Conservation (phyloP, 2,888 invertebrate species). For the Agonopterix arenella region DNA sequence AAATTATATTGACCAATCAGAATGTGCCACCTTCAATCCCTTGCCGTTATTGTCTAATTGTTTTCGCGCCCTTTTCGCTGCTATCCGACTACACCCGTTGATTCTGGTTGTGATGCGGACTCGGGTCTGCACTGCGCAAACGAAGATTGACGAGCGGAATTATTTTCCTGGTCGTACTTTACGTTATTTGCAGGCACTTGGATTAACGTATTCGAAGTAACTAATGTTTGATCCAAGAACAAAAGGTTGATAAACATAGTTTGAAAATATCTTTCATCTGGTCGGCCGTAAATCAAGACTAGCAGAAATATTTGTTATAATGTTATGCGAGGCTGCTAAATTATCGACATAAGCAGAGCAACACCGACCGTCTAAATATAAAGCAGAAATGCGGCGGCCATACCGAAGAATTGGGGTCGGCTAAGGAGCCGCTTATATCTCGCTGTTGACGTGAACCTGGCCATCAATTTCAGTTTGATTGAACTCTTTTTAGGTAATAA, state of each 20-base stretch:
- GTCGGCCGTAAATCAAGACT: neutral
- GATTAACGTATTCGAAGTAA: too few species aligned
- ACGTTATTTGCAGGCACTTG: too few species aligned
- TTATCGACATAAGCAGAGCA: slow-evolving; percentile 1
- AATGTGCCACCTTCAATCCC: too few species aligned
- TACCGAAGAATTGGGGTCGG: slow-evolving; percentile 22
- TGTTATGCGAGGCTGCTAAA: neutral
- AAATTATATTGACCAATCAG: too few species aligned
- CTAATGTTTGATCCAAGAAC: neutral
- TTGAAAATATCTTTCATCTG: neutral
- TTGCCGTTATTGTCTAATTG: too few species aligned
- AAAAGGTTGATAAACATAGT: neutral
- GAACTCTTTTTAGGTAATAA: too few species aligned
- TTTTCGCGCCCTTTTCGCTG: too few species aligned
- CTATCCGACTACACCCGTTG: too few species aligned
- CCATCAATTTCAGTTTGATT: neutral
- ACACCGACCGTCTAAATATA: slow-evolving; percentile 25
- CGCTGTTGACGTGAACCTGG: slow-evolving; percentile 2
- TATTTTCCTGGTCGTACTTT: too few species aligned
- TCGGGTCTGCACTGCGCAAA: too few species aligned
- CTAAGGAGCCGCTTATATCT: slow-evolving; percentile 15
- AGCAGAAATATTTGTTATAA: neutral
- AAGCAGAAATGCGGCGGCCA: slow-evolving; percentile 24
- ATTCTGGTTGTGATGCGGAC: too few species aligned
- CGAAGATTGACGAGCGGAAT: too few species aligned